A percentile compares a stretch with the other conserved stretches of the same genome.
These are phyloP conservation scores for Brachionus koreanus DNA, from an alignment of 1,140 invertebrate genomes.

Conservation along the genomic window DNA sequence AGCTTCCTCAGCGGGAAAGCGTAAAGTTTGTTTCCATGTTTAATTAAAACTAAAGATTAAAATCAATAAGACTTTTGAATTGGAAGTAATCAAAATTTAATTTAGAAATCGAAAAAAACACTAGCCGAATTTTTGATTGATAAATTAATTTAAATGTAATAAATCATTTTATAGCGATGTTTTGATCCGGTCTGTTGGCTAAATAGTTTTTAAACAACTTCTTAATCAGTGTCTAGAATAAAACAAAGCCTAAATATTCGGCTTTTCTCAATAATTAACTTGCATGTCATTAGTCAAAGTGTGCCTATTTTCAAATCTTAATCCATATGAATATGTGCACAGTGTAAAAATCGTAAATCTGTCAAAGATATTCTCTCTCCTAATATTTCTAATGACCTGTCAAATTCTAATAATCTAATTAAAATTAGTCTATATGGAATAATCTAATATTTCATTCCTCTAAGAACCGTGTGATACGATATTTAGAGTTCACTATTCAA, in stretches of 20 bases:
- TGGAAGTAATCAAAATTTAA: constrained; percentile 30
- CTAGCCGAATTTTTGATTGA: constrained; percentile 22
- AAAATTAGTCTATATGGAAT: constrained; percentile 28
- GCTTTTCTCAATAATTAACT: neutral
- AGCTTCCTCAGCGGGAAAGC: neutral
- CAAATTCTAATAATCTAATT: constrained; percentile 33
- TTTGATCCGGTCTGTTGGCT: constrained; percentile 15
- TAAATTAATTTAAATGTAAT: constrained; percentile 15
- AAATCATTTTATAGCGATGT: constrained; percentile 1
- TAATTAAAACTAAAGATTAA: neutral
- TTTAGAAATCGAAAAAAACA: neutral
- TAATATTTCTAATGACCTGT: constrained; percentile 31
- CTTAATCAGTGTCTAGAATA: neutral
- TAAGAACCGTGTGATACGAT: neutral
- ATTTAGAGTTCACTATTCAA: neutral
- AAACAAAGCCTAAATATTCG: neutral
- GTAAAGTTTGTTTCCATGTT: neutral
- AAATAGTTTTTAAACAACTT: neutral
- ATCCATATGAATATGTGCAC: neutral
- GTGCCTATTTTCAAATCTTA: neutral
- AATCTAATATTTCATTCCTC: neutral
- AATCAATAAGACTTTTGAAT: neutral
- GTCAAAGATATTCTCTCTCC: constrained; percentile 25
- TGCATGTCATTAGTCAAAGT: neutral
- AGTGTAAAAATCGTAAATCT: constrained; percentile 10